Evolutionary conservation across 2,113 vertebrate genomes (phyloP).

Genomic region (Oryctolagus cuniculus): DNA sequence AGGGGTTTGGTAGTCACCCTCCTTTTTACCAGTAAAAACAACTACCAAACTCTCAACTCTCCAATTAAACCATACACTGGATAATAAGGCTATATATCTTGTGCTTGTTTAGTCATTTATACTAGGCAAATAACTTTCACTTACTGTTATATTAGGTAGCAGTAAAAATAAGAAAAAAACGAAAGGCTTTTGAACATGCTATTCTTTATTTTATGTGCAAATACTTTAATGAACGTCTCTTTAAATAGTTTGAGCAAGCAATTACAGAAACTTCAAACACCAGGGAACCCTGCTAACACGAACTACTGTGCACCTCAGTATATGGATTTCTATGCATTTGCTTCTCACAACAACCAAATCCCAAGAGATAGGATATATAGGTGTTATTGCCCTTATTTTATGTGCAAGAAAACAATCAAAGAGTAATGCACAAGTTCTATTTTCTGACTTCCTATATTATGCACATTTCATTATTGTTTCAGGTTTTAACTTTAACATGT

Average conservation of each 20-base stretch:
- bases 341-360: neutral
- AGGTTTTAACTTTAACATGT: neutral
- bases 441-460: slow-evolving; percentile 21
- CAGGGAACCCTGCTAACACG: neutral
- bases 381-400: slow-evolving; percentile 13
- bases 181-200: slow-evolving; percentile 60
- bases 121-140: slow-evolving; percentile 61
- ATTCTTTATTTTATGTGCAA: slow-evolving; percentile 66
- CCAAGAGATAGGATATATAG: neutral
- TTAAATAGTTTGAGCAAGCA: slow-evolving; percentile 63
- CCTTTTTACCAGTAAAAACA: slow-evolving; percentile 57
- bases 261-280: slow-evolving; percentile 65
- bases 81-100: neutral
- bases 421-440: neutral
- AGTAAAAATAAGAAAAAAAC: slow-evolving; percentile 71
- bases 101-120: slow-evolving; percentile 61
- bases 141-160: slow-evolving; percentile 61
- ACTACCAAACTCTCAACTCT: slow-evolving; percentile 45
- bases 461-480: neutral
- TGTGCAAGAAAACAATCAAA: neutral
- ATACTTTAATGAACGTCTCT: slow-evolving; percentile 60
- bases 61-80: slow-evolving; percentile 58
- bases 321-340: neutral
- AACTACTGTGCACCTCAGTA: neutral
- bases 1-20: neutral